phyloP scores from a whole-genome alignment of 2,888 invertebrate genomes.

The Microctonus aethiopoides region DNA sequence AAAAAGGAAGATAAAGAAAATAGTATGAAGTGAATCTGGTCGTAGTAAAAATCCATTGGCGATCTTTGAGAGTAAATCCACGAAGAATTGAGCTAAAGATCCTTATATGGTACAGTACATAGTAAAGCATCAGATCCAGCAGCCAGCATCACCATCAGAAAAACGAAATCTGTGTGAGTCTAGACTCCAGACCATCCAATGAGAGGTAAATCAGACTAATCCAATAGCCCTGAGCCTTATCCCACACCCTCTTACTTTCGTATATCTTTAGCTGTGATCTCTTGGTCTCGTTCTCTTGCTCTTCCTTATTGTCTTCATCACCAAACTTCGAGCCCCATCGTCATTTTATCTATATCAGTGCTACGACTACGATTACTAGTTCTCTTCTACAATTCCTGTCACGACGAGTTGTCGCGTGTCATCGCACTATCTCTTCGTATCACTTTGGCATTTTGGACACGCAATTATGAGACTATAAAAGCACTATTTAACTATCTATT shows the following conservation, averaged over 20 bases:
- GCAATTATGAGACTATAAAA: slow-evolving; percentile 47
- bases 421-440: slow-evolving; percentile 20
- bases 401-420: slow-evolving; percentile 1
- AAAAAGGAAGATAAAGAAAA: not conserved
- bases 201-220: slow-evolving; percentile 42
- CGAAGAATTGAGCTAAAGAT: slow-evolving; percentile 22
- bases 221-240: slow-evolving; percentile 35
- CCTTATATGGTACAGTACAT: not conserved
- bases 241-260: slow-evolving; percentile 23
- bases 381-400: slow-evolving; percentile 1
- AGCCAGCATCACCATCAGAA: not conserved
- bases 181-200: slow-evolving; percentile 8
- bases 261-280: slow-evolving; percentile 34
- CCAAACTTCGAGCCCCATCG: not conserved
- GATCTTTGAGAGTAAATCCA: slow-evolving; percentile 35
- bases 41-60: slow-evolving; percentile 11
- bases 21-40: not conserved
- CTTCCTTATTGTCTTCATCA: not conserved
- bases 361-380: not conserved
- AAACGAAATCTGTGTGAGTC: slow-evolving; percentile 24
- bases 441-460: slow-evolving; percentile 40
- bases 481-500: slow-evolving; percentile 14
- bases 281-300: slow-evolving; percentile 23
- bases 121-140: not conserved
- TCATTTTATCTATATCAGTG: not conserved